Percentiles rank a stretch among this genome's conserved stretches.
Evolutionary conservation across 2,888 invertebrate genomes (phyloP).

Genomic region (Germaria angustata): DNA sequence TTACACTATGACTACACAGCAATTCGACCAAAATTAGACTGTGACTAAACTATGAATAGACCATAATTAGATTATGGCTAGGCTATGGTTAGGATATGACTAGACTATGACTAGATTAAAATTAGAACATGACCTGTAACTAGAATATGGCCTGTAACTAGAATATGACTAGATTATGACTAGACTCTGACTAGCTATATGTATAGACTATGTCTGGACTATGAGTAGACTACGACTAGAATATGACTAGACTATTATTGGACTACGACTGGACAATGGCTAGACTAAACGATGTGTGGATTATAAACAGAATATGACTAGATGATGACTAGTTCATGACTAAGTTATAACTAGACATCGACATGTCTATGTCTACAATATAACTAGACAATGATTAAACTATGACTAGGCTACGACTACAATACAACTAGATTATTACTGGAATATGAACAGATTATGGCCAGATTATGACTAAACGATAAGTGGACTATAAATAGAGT

Average conservation of each 20-base stretch:
- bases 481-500: too few species aligned
- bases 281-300: too few species aligned
- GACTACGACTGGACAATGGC: too few species aligned
- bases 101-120: neutral
- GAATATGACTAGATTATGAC: neutral
- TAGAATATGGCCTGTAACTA: too few species aligned
- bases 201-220: too few species aligned
- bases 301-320: too few species aligned
- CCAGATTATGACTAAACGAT: neutral
- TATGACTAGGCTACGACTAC: neutral
- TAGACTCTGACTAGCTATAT: neutral
- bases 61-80: too few species aligned
- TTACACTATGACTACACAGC: neutral
- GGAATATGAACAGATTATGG: neutral
- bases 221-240: neutral
- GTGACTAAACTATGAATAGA: too few species aligned
- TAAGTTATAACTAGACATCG: neutral
- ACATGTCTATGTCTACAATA: neutral
- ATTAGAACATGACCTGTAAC: neutral
- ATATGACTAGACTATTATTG: too few species aligned
- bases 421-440: neutral
- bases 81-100: too few species aligned
- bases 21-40: too few species aligned
- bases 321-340: too few species aligned
- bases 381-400: neutral